Base-by-base conservation (phyloP, 2,888 invertebrate genomes). In the Stenolophus ochropezus region DNA sequence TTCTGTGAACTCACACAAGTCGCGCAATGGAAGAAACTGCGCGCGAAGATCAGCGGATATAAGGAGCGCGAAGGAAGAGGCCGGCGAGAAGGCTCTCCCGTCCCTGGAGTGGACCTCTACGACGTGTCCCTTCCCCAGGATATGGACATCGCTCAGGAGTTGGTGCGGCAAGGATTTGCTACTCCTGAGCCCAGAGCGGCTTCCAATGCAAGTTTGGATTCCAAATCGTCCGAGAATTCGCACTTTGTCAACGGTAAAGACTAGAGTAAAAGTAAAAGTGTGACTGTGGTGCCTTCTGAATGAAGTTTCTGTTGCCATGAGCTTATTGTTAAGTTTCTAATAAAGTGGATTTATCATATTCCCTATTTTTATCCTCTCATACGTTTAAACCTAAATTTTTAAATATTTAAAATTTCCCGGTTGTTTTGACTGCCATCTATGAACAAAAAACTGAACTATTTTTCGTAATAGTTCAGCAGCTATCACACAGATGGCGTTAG, bases 1-100 rank as follows among this genome's bases (percentile, higher is more conserved):
- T 95, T 95, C 85, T 94, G 94, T 86, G 94, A 94, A 84, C 91
- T 94, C 83, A 92, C 93, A 11, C 93, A 94, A 89, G 93, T 94
- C 71, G 95, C 94, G 0, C 92, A 94, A 85, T 97, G 97, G 97
- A 95, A 95, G 87, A 91, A 94, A 2, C 87, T 97, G 0, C 92
- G 94, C 75, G 96, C 96, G 0, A 93, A 93, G 85, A 94, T 96
- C 16, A 93, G 94, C 79, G 93, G 94, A 0, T 96, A 95, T 87
- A 93, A 92, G 87, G 92, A 82, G 3, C 20, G 73, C 80, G 87
- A 86, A 82, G 88, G 88, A 11, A 86, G 83, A 86, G 90, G 86
- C 87, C 92, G 84, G 84, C 91, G 94, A 74, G 93, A 93, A 87
- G 93, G 93, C 83, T 94, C 93, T 42, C 94, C 95, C 11, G 92